These are phyloP conservation scores for Euphonia xanthogaster DNA, from an alignment of 2,797 vertebrate species.

Conservation along the genomic window DNA sequence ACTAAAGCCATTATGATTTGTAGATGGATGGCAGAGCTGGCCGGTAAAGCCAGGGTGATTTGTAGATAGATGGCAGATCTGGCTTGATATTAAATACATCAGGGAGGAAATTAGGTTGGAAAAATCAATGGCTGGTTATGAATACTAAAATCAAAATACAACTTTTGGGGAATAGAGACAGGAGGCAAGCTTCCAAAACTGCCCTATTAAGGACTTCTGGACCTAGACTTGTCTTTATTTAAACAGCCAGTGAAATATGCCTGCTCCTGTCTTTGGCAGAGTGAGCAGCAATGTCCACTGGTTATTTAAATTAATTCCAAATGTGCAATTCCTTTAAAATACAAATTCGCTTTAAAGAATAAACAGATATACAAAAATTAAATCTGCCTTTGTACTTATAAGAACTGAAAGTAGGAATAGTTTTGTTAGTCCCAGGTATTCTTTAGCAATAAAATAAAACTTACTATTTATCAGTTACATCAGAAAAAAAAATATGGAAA, in stretches of 20 bases:
- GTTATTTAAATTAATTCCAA: neutral
- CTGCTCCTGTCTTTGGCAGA: neutral
- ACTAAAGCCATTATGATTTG: slow-evolving; percentile 22
- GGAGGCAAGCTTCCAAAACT: slow-evolving; percentile 6
- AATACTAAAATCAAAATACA: slow-evolving; percentile 44
- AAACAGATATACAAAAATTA: neutral
- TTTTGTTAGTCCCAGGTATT: neutral
- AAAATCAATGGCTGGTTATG: slow-evolving; percentile 60
- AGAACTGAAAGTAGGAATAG: neutral
- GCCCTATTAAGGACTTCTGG: neutral
- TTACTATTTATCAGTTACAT: neutral
- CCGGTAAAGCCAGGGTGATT: slow-evolving; percentile 46
- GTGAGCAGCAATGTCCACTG: neutral
- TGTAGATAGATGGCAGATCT: slow-evolving; percentile 38
- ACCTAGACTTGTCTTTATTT: neutral
- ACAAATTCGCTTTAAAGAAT: neutral
- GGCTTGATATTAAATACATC: slow-evolving; percentile 47
- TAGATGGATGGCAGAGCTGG: neutral
- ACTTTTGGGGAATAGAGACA: neutral
- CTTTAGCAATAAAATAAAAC: neutral
- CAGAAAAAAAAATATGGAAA: neutral
- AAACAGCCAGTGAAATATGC: neutral
- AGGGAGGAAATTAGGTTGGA: slow-evolving; percentile 53
- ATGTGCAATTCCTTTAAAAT: neutral
- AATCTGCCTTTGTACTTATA: neutral